Evolutionary conservation across 2,888 invertebrate species (phyloP), one percentile per base, ranked within the genome.

Genomic region (Ophion slaviceki): DNA sequence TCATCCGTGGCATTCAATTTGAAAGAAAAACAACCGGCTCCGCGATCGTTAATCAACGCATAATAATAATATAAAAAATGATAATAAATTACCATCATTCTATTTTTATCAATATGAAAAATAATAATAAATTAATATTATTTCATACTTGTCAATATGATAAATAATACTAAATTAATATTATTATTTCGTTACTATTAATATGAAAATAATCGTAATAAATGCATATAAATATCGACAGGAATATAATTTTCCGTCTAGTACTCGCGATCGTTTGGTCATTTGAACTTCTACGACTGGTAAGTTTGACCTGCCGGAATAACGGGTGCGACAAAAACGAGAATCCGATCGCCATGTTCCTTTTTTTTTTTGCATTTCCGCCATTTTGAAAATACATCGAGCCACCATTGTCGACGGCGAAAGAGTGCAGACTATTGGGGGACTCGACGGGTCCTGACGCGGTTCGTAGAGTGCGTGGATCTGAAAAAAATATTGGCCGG

Each of bases 1-100:
- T 74, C 66, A 67, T 78, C 62, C 45, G 78, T 70, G 78, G 68
- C 78, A 78, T 68, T 78, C 68, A 68, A 78, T 59, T 68, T 24
- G n/a, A 78, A 68, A 78, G 28, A 61, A 78, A 67, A 76, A 76
- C 14, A 62, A 75, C 24, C 45, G 8, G 62, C 17, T 45, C 62
- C 4, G 2, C 57, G 57, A 74, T 61, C 36, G 14, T 61, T 40
- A 74, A 74, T 61, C 59, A 74, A 40, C 32, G 59, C 57, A 40
- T 59, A 40, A 53, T 53, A 17, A 53, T 17, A 53, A 17, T 1
- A 7, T 8, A 40, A 40, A 1, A 24, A 24, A 24, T 24, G 2
- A 24, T 24, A 1, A 24, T 1, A 24, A 24, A 24, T 24, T 36
- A 36, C 7, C 36, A 5, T 36, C 1, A 6, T 36, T 7, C 7